Conservation (phyloP, 1,140 invertebrate species). For the Drosophila novamexicana region DNA sequence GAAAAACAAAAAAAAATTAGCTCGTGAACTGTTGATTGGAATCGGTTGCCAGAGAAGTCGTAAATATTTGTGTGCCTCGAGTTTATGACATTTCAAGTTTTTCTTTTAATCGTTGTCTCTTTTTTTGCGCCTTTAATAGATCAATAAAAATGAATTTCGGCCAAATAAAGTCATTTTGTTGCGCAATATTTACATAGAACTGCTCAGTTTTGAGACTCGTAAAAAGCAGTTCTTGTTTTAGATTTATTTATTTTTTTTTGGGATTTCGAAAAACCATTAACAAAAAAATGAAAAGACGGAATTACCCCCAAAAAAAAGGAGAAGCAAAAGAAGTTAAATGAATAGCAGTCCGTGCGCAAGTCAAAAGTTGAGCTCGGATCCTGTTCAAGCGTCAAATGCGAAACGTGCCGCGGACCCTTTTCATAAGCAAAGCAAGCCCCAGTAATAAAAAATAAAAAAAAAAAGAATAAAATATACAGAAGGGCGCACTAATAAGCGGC, state of each 20-base stretch:
- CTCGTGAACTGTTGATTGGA: constrained; percentile 34
- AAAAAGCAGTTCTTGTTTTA: constrained; percentile 50
- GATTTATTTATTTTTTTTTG: constrained; percentile 5
- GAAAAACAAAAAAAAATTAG: constrained; percentile 1
- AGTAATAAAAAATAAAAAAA: constrained; percentile 29
- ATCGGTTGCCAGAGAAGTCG: constrained; percentile 17
- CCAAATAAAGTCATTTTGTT: constrained; percentile 77
- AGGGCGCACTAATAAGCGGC: constrained; percentile 74
- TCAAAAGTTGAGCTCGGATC: constrained; percentile 36
- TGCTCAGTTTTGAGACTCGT: constrained; percentile 43
- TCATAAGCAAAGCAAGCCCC: constrained; percentile 17
- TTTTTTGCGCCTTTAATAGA: constrained; percentile 56
- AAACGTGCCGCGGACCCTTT: constrained; percentile 60
- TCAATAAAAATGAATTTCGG: constrained; percentile 57
- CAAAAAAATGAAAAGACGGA: not conserved
- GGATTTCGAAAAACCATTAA: constrained; percentile 18
- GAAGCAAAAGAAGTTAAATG: constrained; percentile 54
- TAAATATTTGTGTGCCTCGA: constrained; percentile 29
- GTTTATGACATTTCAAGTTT: constrained; percentile 22
- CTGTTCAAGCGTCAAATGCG: constrained; percentile 67
- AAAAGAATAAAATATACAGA: constrained; percentile 52
- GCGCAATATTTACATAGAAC: constrained; percentile 74
- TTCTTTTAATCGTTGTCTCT: constrained; percentile 18
- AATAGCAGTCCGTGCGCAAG: constrained; percentile 60
- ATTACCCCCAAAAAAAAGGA: not conserved